These are phyloP conservation scores for Mercenaria mercenaria DNA, from an alignment of 1,140 invertebrate species.

Conservation along the genomic window DNA sequence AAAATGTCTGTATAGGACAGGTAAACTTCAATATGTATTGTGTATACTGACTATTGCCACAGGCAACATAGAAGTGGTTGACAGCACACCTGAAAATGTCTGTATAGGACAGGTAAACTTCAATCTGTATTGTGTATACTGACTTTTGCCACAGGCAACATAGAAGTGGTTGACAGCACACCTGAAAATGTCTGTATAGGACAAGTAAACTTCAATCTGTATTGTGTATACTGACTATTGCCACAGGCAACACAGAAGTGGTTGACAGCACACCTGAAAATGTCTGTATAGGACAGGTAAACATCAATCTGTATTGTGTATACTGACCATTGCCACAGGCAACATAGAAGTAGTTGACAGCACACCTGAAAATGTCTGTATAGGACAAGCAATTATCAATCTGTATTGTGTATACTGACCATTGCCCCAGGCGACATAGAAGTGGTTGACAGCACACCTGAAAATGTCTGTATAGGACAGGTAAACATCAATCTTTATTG, in stretches of 20 bases:
- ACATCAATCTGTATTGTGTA: conserved; percentile 89
- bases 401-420: conserved; percentile 91
- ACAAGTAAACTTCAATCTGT: conserved; percentile 89
- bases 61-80: conserved; percentile 86
- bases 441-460: conserved; percentile 88
- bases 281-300: conserved; percentile 90
- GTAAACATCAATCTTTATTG: conserved; percentile 89
- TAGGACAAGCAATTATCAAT: conserved; percentile 91
- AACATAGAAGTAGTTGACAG: conserved; percentile 86
- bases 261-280: conserved; percentile 89
- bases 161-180: conserved; percentile 87
- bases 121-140: conserved; percentile 91
- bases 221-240: conserved; percentile 90
- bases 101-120: conserved; percentile 89
- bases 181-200: conserved; percentile 90
- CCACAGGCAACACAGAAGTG: conserved; percentile 87
- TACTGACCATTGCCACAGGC: conserved; percentile 90
- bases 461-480: conserved; percentile 90
- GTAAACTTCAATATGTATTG: conserved; percentile 90
- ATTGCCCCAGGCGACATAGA: conserved; percentile 88
- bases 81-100: conserved; percentile 89
- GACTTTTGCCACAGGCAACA: conserved; percentile 88
- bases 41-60: conserved; percentile 90
- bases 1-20: conserved; percentile 91
- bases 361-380: conserved; percentile 90